phyloP scores from a whole-genome alignment of 1,140 invertebrate genomes.

The Scaptomyza pallida region DNA sequence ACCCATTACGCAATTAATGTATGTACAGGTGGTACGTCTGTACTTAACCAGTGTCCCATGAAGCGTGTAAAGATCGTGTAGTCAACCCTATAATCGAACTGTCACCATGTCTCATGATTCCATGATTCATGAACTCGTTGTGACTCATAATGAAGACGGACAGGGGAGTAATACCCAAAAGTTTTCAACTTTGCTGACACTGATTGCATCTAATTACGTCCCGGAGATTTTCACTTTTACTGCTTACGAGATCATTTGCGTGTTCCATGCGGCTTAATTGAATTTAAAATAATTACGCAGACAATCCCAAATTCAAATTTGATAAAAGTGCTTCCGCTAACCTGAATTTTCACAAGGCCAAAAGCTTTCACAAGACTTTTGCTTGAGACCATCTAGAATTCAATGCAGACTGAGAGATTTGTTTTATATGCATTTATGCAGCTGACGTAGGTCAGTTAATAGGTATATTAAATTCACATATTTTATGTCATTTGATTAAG shows the following conservation, averaged over 20 bases:
- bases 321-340: slow-evolving; percentile 49
- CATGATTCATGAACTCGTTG: slow-evolving; percentile 24
- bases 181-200: slow-evolving; percentile 16
- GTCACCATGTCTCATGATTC: slow-evolving; percentile 15
- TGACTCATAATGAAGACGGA: neutral
- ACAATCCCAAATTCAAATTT: slow-evolving; percentile 23
- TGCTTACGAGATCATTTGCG: slow-evolving; percentile 23
- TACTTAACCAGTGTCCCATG: slow-evolving; percentile 21
- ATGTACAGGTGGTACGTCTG: too few relatives aligned
- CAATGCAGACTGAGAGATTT: slow-evolving; percentile 35
- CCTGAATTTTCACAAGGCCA: neutral
- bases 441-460: slow-evolving; percentile 62
- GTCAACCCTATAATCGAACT: slow-evolving; percentile 21
- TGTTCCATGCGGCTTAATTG: slow-evolving; percentile 52
- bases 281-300: slow-evolving; percentile 29
- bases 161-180: slow-evolving; percentile 1
- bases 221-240: slow-evolving; percentile 69
- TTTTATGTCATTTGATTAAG: slow-evolving; percentile 61
- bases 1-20: slow-evolving; percentile 53
- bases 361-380: neutral
- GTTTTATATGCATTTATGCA: slow-evolving; percentile 30
- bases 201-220: slow-evolving; percentile 76
- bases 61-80: slow-evolving; percentile 45
- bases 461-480: slow-evolving; percentile 55
- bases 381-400: too few relatives aligned